phyloP scores from a whole-genome alignment of 2,888 invertebrate genomes.

The Drosophila lutescens region DNA sequence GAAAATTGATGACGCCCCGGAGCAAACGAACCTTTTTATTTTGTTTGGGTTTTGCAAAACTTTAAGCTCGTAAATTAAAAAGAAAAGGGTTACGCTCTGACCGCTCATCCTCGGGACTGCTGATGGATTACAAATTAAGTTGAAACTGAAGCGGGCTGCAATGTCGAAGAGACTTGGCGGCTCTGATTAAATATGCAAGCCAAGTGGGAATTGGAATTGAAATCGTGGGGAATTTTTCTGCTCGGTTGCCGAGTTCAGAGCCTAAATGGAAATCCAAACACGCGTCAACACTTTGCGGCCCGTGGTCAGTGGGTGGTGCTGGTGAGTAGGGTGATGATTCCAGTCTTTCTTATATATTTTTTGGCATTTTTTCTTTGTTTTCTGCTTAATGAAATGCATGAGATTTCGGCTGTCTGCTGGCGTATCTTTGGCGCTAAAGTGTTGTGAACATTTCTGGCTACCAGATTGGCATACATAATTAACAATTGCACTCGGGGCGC shows the following conservation, averaged over 20 bases:
- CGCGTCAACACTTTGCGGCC: conserved; percentile 59
- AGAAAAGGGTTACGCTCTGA: conserved; percentile 44
- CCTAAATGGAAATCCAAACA: conserved; percentile 75
- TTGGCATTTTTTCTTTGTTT: conserved; percentile 33
- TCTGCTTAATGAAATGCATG: conserved; percentile 58
- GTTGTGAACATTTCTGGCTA: conserved; percentile 65
- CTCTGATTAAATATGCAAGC: conserved; percentile 68
- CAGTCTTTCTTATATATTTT: not conserved
- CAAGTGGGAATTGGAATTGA: conserved; percentile 50
- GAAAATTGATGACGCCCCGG: conserved; percentile 69
- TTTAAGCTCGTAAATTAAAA: conserved; percentile 35
- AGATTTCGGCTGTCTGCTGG: conserved; percentile 49
- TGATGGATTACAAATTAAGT: conserved; percentile 73
- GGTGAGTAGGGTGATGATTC: conserved; percentile 22
- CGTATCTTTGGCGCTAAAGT: conserved; percentile 48
- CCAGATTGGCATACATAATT: conserved; percentile 72
- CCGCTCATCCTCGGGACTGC: conserved; percentile 21
- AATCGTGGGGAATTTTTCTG: conserved; percentile 35
- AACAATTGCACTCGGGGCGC: conserved; percentile 58
- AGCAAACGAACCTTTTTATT: conserved; percentile 26
- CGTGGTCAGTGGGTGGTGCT: conserved; percentile 56
- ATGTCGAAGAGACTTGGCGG: conserved; percentile 11
- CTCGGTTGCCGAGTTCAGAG: conserved; percentile 19
- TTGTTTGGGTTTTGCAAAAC: conserved; percentile 9
- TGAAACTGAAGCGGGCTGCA: conserved; percentile 60